A percentile compares a stretch with the other conserved stretches of the same genome.
phyloP scores from a whole-genome alignment of 1,140 invertebrate genomes.

The Scylla paramamosain region DNA sequence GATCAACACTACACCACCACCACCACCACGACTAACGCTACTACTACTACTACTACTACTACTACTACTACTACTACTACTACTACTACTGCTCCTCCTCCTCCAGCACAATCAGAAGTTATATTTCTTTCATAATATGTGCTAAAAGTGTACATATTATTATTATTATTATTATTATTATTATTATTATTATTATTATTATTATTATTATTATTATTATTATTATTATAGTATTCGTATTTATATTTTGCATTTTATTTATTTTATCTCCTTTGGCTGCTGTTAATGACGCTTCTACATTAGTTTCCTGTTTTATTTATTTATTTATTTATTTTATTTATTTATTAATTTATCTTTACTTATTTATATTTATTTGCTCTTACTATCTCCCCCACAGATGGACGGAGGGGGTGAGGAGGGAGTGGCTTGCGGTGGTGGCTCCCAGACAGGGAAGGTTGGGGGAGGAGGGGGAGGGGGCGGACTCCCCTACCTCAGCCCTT shows the following conservation, averaged over 20 bases:
- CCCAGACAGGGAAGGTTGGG: neutral
- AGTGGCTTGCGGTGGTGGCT: slow-evolving; percentile 36
- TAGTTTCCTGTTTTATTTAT: too few relatives aligned
- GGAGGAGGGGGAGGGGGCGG: slow-evolving; percentile 22
- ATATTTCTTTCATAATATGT: too few relatives aligned
- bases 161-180: neutral
- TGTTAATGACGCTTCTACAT: too few relatives aligned
- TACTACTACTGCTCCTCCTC: neutral
- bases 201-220: neutral
- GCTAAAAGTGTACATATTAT: too few relatives aligned
- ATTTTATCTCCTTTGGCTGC: too few relatives aligned
- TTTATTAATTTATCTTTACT: too few relatives aligned
- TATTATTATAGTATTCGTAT: too few relatives aligned
- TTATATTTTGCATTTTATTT: too few relatives aligned
- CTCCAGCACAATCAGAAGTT: neutral
- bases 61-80: slow-evolving; percentile 13
- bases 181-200: too few relatives aligned
- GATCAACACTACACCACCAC: neutral
- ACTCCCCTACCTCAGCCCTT: neutral
- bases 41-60: slow-evolving; percentile 13
- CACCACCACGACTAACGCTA: neutral
- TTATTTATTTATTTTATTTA: too few relatives aligned
- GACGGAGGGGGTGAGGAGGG: slow-evolving; percentile 55
- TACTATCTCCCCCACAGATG: neutral
- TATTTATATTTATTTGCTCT: neutral